Conservation (phyloP, 2,888 invertebrate genomes). For the Zele albiditarsus region DNA sequence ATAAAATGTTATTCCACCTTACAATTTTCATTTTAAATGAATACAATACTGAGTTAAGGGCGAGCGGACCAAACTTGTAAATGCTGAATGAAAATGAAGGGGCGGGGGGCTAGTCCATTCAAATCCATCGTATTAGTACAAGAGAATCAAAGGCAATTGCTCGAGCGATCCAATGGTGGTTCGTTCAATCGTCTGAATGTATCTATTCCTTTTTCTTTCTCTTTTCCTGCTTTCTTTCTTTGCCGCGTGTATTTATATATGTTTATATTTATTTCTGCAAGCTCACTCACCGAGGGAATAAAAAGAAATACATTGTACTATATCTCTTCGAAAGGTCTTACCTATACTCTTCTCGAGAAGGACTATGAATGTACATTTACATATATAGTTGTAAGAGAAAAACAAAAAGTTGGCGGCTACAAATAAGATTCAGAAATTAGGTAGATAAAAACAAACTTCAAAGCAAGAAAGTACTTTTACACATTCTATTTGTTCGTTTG, state of each 20-base stretch:
- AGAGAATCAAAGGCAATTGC: slow-evolving; percentile 58
- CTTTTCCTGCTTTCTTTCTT: slow-evolving; percentile 16
- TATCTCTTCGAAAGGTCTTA: not conserved
- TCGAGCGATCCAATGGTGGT: slow-evolving; percentile 47
- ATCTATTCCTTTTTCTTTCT: slow-evolving; percentile 18
- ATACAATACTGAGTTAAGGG: slow-evolving; percentile 10
- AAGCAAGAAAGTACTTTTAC: too few relatives aligned
- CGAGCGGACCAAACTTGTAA: not conserved
- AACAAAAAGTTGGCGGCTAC: not conserved
- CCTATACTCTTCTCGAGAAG: not conserved
- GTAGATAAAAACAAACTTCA: too few relatives aligned
- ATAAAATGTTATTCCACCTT: slow-evolving; percentile 16
- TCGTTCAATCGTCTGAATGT: slow-evolving; percentile 49
- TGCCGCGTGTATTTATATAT: not conserved
- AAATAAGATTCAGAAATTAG: too few relatives aligned
- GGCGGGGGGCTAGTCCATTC: slow-evolving; percentile 45
- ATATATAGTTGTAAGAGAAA: not conserved
- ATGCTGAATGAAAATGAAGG: not conserved
- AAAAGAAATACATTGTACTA: not conserved
- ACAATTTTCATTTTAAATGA: not conserved
- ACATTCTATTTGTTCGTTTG: too few relatives aligned
- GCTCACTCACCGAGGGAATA: not conserved
- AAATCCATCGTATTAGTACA: slow-evolving; percentile 53
- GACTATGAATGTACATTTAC: not conserved
- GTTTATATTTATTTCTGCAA: not conserved